phyloP scores from a whole-genome alignment of 35 echinoderm and acorn worm species.

The Ophiothrix spiculata region DNA sequence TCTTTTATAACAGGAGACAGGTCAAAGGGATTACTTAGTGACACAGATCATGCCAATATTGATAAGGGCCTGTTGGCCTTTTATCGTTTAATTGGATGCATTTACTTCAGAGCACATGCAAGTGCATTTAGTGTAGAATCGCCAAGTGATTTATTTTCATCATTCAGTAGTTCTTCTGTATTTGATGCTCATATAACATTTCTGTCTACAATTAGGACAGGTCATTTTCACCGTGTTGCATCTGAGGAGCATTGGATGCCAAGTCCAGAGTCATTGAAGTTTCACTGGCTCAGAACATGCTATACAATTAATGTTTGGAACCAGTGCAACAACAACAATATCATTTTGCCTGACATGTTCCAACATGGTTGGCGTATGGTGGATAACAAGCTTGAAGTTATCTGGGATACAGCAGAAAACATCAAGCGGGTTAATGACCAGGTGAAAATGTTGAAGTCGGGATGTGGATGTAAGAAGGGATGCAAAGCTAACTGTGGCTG shows the following conservation, averaged over 20 bases:
- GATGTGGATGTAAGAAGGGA: neutral
- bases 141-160: slow-evolving; percentile 14
- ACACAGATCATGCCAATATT: neutral
- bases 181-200: neutral
- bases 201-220: neutral
- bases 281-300: neutral
- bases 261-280: neutral
- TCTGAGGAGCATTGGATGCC: neutral
- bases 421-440: neutral
- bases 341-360: neutral
- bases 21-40: neutral
- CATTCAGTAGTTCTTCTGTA: neutral
- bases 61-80: slow-evolving; percentile 32
- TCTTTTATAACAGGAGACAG: slow-evolving; percentile 11
- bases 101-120: slow-evolving; percentile 31
- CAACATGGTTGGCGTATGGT: neutral
- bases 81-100: slow-evolving; percentile 39
- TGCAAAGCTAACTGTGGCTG: neutral
- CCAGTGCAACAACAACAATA: neutral
- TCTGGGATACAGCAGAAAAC: neutral
- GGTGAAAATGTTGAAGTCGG: neutral
- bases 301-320: neutral
- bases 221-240: neutral
- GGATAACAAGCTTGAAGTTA: neutral
- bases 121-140: slow-evolving; percentile 4